Base-by-base conservation (phyloP, 2,888 invertebrate genomes). In the Apotomis turbidana region DNA sequence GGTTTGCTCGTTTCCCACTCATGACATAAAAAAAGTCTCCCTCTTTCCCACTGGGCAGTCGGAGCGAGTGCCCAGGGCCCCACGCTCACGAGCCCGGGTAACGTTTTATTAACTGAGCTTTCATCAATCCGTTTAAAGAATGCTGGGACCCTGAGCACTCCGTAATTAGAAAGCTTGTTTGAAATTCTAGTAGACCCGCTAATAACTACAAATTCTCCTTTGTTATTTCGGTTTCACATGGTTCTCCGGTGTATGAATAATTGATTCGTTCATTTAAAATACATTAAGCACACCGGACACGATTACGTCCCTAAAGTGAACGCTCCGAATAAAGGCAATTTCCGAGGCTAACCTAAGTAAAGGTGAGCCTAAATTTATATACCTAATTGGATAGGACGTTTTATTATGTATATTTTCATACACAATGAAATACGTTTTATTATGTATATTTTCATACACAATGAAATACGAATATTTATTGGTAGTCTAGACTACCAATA, bases 211-310 rank as follows among this genome's bases (percentile, higher is more conserved):
- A 84, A 88, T 85, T 85, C 80, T 86, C 74, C 76, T 76, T 78
- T 78, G 79, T 81, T 76, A 78, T 85, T 86, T 84, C 82, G 83
- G 85, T 87, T 85, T 84, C 83, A 83, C 77, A 78, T 81, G 78
- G 78, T 78, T 81, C 83, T 80, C 79, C 77, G 75, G 76, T 81
- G 75, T 78, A 79, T 87, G 81, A 82, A 88, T 89, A 88, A 88
- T 87, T 86, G 83, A 88, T 86, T 83, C 79, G 79, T 86, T 86
- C 85, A 87, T 90, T 88, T 87, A 89, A 90, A 88, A 89, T 88
- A 88, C 87, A 90, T 88, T 89, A 89, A 84, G 81, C 76, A 79
- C 76, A 78, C 80, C 74, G 81, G 78, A 80, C 81, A 83, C 82
- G 83, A 87, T 84, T 81, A 80, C 80, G 76, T 79, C 79, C 77